These are phyloP conservation scores for Heliconius himera DNA, from an alignment of 1,140 invertebrate species.

Conservation along the genomic window DNA sequence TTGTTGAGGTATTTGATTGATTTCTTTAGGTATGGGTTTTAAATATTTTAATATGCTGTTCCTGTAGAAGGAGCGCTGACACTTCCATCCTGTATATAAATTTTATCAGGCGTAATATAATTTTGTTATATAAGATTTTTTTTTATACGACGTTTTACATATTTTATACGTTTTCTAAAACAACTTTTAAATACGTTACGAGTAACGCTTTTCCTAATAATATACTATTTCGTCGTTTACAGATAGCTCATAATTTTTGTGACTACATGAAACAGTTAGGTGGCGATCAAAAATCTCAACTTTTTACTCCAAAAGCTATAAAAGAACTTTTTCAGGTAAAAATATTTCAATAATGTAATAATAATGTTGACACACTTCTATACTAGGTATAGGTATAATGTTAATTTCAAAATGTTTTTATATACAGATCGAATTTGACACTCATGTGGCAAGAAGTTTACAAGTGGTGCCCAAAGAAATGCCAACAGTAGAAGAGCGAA, in stretches of 20 bases:
- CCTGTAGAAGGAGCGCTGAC: no score
- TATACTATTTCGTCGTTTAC: constrained; percentile 34
- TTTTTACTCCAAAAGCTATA: constrained; percentile 76
- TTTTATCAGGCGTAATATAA: no score
- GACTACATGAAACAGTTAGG: constrained; percentile 78
- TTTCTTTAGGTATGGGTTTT: no score
- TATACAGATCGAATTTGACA: constrained; percentile 77
- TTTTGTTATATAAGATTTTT: no score
- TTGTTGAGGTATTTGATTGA: no score
- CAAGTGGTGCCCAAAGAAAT: constrained; percentile 70
- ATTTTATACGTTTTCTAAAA: no score
- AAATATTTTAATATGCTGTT: no score
- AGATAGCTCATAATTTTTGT: constrained; percentile 78
- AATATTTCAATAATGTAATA: not conserved
- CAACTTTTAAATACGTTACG: no score
- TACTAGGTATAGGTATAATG: not conserved
- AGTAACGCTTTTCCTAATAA: no score
- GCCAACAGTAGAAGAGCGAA: constrained; percentile 65
- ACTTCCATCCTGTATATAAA: not conserved
- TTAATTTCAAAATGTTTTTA: constrained; percentile 11
- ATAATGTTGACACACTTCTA: not conserved
- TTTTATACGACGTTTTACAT: no score
- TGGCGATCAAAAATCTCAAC: constrained; percentile 76
- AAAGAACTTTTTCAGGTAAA: constrained; percentile 78
- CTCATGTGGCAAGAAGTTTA: constrained; percentile 70